These are phyloP conservation scores for Phataginus tricuspis DNA, from an alignment of 2,797 vertebrate genomes.

Conservation along the genomic window DNA sequence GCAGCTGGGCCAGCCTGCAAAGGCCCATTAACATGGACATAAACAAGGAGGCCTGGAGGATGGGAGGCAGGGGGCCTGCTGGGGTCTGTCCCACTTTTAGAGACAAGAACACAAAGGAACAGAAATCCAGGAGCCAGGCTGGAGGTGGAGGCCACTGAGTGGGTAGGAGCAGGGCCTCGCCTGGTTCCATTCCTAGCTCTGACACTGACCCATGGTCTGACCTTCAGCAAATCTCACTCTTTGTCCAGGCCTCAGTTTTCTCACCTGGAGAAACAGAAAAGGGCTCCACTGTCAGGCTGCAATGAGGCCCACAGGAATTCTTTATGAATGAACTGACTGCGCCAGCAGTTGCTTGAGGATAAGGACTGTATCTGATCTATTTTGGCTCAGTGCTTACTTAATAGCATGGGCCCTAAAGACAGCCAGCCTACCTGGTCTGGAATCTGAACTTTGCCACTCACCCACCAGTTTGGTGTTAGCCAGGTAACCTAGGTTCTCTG, in stretches of 20 bases:
- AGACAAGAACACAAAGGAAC: constrained; percentile 37
- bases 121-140: not conserved
- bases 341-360: not conserved
- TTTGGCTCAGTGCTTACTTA: not conserved
- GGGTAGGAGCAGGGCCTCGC: not conserved
- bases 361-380: not conserved
- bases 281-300: not conserved
- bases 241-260: not conserved
- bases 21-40: constrained; percentile 68
- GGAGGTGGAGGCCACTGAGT: not conserved
- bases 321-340: not conserved
- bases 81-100: not conserved
- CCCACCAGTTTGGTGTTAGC: too few relatives aligned
- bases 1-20: constrained; percentile 71
- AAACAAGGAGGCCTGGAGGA: constrained; percentile 71
- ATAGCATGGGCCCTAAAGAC: not conserved
- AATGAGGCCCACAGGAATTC: not conserved
- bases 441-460: not conserved
- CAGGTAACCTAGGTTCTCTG: not conserved
- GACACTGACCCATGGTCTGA: accelerated
- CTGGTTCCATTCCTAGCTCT: not conserved
- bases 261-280: constrained; percentile 9
- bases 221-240: not conserved
- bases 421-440: not conserved
- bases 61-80: not conserved